Evolutionary conservation across 53 echinoderm and acorn worm species (phyloP), one percentile per base, ranked within the genome.

Genomic region (Mesocentrotus franciscanus): DNA sequence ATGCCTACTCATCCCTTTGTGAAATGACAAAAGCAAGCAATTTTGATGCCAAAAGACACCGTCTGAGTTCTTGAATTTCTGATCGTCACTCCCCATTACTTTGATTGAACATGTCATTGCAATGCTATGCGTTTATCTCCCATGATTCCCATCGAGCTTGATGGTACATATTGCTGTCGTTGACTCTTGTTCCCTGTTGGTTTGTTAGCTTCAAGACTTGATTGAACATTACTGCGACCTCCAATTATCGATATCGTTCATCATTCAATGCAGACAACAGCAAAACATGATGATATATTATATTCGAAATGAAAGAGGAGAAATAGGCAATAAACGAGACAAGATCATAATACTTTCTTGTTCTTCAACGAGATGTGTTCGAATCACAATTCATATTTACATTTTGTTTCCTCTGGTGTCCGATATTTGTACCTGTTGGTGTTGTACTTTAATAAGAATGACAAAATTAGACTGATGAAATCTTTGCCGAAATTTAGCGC

Each of bases 1-100:
- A 81, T 81, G 39, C 81, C 81, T 42, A 81, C 81, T 81, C 39
- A 81, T 81, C 81, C 81, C 14, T 81, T 81, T 81, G 42, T 20
- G 20, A 81, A 42, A 81, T 81, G 81, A 81, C 81, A 81, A 81
- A 36, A 42, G 42, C 42, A 42, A 81, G 39, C 81, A 16, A 20
- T 81, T 81, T 42, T 22, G 1, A 8, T 1, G 33, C 8, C 17
- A 11, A 17, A 81, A 81, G 36, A 81, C 42, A 81, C 18, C 81
- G 20, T 81, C 81, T 17, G 81, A 39, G 9, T 12, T 39, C 36
- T 36, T 81, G 42, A 42, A 42, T 81, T 42, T 76, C 20, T 32
- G 76, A 33, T 81, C 81, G 81, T 81, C 81, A 81, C 36, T 39
- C 42, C 33, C 22, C 81, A 81, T 81, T 39, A 36, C 36, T 15